Conservation (phyloP, 2,113 vertebrate genomes). For the Piprites chloris region DNA sequence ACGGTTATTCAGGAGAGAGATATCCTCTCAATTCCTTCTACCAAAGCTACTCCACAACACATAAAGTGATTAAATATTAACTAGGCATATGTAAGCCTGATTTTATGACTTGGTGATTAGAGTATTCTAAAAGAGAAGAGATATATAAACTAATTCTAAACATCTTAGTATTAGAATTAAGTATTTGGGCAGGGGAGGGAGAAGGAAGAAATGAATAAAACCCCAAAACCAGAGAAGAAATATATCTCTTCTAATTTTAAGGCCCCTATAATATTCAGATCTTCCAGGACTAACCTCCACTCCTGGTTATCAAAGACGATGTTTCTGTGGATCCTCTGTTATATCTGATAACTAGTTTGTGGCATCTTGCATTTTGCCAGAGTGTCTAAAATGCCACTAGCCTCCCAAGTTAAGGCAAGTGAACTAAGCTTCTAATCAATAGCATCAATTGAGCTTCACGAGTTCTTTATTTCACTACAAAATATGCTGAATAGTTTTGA, state of each 20-base stretch:
- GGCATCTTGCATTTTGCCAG: neutral
- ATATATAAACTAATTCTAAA: neutral
- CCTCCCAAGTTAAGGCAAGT: neutral
- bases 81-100: neutral
- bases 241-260: neutral
- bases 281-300: neutral
- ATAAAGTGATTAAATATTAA: neutral
- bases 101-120: neutral
- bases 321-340: neutral
- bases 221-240: neutral
- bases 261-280: neutral
- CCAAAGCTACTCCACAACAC: neutral
- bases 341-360: neutral
- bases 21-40: neutral
- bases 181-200: neutral
- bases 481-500: neutral
- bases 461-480: neutral
- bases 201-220: neutral
- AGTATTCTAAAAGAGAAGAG: neutral
- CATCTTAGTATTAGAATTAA: neutral
- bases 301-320: neutral
- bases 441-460: neutral
- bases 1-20: neutral
- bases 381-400: neutral
- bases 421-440: neutral